Evolutionary conservation across 53 echinoderm and acorn worm species (phyloP), one percentile per base, ranked within the genome.

Genomic region (Paracentrotus lividus): DNA sequence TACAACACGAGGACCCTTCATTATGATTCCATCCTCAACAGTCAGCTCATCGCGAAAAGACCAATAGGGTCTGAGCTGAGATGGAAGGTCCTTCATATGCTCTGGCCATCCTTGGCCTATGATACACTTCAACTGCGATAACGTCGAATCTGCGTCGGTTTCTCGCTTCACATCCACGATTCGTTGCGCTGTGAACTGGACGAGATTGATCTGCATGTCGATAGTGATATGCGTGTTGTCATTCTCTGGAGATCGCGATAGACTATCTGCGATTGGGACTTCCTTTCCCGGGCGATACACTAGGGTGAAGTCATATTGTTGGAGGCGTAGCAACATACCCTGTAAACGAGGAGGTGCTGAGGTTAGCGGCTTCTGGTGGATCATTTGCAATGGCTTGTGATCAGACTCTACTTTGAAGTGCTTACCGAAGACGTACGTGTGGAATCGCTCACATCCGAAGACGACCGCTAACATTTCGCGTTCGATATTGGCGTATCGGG

Each of bases 341-440:
- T 96, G 93, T 23, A 96, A 64, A n/a, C 96, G 77, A 42, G 94
- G 96, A 15, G 94, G 93, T 27, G 95, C 97, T 59, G 51, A 49
- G 29, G 68, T 75, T n/a, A 97, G 64, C 67, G 95, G 95, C 86
- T 97, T 97, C 42, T 76, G 61, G 56, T 96, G 94, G 56, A 97
- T 97, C 92, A 88, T 95, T 54, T 95, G 93, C 14, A 97, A 86
- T 20, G 97, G 95, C 81, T 96, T 96, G 84, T 97, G 97, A 72
- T 97, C 97, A 5, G 93, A 84, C 72, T 96, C 94, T 34, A 96
- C 94, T 21, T 38, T 91, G 93, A 97, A 97, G n/a, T 86, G 26
- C 54, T 90, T 94, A 36, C 94, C 88, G 44, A 45, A 94, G 8
- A 94, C 38, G 40, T 94, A 94, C 2, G 67, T 67, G 21, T 86